Conservation (phyloP, 2,888 invertebrate genomes). For the Euphydryas editha region DNA sequence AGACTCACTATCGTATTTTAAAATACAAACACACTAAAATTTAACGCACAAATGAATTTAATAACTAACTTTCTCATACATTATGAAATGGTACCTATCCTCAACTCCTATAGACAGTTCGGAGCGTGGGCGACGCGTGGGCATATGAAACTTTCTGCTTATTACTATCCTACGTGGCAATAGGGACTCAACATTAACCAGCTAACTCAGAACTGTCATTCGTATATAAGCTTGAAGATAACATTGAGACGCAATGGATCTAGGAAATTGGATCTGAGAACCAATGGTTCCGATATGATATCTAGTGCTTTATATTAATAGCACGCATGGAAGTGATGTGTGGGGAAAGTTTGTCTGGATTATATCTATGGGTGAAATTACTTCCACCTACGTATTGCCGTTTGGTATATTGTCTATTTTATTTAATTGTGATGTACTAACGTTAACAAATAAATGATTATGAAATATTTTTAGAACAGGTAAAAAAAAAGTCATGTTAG, state of each 20-base stretch:
- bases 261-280: slow-evolving; percentile 52
- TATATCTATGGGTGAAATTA: slow-evolving; percentile 32
- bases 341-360: slow-evolving; percentile 31
- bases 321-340: slow-evolving; percentile 35
- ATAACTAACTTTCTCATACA: slow-evolving; percentile 24
- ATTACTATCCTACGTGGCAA: slow-evolving; percentile 65
- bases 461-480: not conserved
- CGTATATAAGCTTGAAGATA: slow-evolving; percentile 27
- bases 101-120: slow-evolving; percentile 54
- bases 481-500: not conserved
- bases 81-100: slow-evolving; percentile 20
- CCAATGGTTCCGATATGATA: slow-evolving; percentile 71
- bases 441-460: not conserved
- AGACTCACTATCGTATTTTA: not conserved
- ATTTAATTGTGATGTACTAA: not conserved
- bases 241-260: slow-evolving; percentile 45
- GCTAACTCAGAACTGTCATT: slow-evolving; percentile 48
- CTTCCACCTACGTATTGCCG: slow-evolving; percentile 23
- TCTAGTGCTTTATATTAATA: slow-evolving; percentile 64
- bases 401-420: slow-evolving; percentile 6
- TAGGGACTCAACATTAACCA: slow-evolving; percentile 62
- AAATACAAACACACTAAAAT: not conserved
- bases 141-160: slow-evolving; percentile 74
- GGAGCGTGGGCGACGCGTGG: slow-evolving; percentile 74
- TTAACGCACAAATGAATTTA: slow-evolving; percentile 12